Percentiles rank a stretch among this genome's conserved stretches.
Conservation (phyloP, 1,140 invertebrate genomes). For the Formica exsecta region DNA sequence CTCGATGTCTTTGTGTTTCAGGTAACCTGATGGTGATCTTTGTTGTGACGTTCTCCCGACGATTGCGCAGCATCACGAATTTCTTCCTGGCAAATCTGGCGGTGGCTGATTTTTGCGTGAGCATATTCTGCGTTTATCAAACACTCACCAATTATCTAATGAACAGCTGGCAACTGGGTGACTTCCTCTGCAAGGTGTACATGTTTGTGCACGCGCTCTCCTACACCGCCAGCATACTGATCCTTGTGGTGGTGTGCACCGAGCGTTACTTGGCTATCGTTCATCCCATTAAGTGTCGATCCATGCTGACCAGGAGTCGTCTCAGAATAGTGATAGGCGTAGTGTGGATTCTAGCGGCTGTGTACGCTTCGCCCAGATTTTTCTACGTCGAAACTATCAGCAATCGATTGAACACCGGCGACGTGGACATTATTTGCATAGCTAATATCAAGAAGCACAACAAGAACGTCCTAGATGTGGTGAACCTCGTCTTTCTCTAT, state of each 20-base stretch:
- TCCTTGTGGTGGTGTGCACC: conserved; percentile 93
- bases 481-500: conserved; percentile 92
- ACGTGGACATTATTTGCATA: conserved; percentile 91
- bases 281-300: conserved; percentile 93
- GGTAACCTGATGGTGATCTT: conserved; percentile 94
- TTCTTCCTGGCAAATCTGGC: conserved; percentile 95
- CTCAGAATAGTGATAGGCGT: conserved; percentile 90
- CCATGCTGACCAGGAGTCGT: conserved; percentile 90
- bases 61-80: conserved; percentile 93
- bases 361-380: conserved; percentile 92
- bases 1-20: conserved; percentile 83
- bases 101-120: conserved; percentile 94
- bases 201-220: conserved; percentile 93
- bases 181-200: conserved; percentile 94
- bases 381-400: conserved; percentile 91
- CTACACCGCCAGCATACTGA: conserved; percentile 94
- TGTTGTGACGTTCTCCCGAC: conserved; percentile 92
- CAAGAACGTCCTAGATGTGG: conserved; percentile 91
- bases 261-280: conserved; percentile 94
- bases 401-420: conserved; percentile 87
- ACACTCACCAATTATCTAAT: conserved; percentile 93
- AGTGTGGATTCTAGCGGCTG: conserved; percentile 92
- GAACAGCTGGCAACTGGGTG: conserved; percentile 92
- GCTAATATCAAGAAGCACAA: conserved; percentile 91
- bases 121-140: conserved; percentile 94